Conservation (phyloP, 2,797 vertebrate genomes). For the Rhynchonycteris naso region DNA sequence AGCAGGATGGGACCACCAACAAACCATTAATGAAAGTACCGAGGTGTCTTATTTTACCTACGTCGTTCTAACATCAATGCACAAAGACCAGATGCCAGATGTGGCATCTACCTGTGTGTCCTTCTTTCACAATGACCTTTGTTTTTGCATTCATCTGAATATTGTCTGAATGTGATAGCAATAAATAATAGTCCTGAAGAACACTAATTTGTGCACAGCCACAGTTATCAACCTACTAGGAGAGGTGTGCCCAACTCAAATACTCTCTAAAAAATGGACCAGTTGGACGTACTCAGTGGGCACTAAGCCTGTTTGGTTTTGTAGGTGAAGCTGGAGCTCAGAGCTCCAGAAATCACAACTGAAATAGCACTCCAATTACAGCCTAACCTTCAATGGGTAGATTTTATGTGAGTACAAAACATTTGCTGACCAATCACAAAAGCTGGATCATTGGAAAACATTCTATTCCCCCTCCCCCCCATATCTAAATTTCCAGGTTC, state of each 20-base stretch:
- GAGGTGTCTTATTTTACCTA: background rate
- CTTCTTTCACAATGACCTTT: constrained; percentile 40
- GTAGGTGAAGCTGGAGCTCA: constrained; percentile 70
- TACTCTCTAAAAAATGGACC: constrained; percentile 63
- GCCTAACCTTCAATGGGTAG: background rate
- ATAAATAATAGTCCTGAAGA: constrained; percentile 81
- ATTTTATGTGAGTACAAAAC: constrained; percentile 57
- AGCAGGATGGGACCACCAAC: background rate
- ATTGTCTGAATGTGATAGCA: constrained; percentile 74
- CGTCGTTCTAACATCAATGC: background rate
- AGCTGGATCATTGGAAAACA: background rate
- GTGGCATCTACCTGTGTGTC: background rate
- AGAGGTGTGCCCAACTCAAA: constrained; percentile 69
- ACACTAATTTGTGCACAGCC: constrained; percentile 81
- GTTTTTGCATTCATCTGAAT: constrained; percentile 76
- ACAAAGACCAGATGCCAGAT: background rate
- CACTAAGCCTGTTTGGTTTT: background rate
- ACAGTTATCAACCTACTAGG: constrained; percentile 75
- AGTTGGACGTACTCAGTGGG: background rate
- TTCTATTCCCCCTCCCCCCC: background rate
- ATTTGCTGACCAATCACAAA: constrained; percentile 46
- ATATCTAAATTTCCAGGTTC: background rate
- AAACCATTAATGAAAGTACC: background rate
- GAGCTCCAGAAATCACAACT: constrained; percentile 50
- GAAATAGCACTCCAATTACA: background rate